Evolutionary conservation across 2,797 vertebrate genomes (phyloP).

Genomic region (Bradypodion ventrale): DNA sequence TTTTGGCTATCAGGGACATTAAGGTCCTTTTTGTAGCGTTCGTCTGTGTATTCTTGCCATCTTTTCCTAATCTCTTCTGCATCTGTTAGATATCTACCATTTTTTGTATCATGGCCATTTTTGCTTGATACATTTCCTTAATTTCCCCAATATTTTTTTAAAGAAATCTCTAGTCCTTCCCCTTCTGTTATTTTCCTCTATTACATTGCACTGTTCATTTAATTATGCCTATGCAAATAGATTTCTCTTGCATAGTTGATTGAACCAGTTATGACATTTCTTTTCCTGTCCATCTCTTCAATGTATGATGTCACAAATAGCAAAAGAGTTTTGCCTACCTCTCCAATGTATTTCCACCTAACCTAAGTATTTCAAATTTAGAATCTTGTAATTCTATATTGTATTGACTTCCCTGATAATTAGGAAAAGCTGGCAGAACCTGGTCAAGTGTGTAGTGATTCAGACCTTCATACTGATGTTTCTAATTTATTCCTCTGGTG

Average conservation of each 20-base stretch:
- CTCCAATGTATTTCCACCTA: neutral
- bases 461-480: neutral
- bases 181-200: no score
- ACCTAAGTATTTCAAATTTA: constrained; percentile 5
- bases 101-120: no score
- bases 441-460: constrained; percentile 3
- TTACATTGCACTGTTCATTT: no score
- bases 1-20: no score
- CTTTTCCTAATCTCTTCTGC: no score
- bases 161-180: no score
- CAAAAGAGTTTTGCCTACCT: constrained; percentile 1
- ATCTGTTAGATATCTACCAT: no score
- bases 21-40: no score
- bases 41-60: no score
- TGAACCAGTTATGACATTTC: neutral
- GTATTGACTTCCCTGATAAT: neutral
- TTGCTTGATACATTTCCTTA: no score
- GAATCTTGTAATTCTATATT: neutral
- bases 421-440: neutral
- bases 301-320: neutral
- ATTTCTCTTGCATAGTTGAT: neutral
- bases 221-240: neutral
- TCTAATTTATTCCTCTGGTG: neutral
- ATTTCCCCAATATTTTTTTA: no score
- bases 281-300: neutral